phyloP scores from a whole-genome alignment of 2,113 vertebrate species.

The Euleptes europaea region DNA sequence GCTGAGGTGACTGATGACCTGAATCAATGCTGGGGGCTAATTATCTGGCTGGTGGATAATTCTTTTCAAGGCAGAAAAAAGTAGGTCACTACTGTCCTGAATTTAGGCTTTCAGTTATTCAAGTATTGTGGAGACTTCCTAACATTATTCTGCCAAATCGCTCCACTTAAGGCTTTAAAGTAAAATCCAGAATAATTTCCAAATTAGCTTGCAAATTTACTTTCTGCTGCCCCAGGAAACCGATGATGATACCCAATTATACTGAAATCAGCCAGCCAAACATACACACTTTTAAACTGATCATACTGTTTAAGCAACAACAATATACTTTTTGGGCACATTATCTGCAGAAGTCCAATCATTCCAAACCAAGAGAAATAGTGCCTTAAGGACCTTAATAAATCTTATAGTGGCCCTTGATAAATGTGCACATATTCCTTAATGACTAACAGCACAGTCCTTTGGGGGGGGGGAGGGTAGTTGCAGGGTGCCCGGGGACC shows the following conservation, averaged over 20 bases:
- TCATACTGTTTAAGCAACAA: not conserved
- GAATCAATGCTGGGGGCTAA: slow-evolving; percentile 40
- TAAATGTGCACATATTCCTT: not conserved
- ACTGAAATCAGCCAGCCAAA: not conserved
- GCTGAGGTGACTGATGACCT: slow-evolving; percentile 46
- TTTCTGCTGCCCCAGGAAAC: not conserved
- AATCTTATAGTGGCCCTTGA: not conserved
- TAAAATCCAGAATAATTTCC: not conserved
- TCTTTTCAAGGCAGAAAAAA: slow-evolving; percentile 50
- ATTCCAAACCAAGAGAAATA: not conserved
- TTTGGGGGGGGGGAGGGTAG: too few species aligned
- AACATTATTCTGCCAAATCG: not conserved
- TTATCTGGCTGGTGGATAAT: slow-evolving; percentile 38
- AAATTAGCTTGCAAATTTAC: not conserved
- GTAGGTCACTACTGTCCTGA: slow-evolving; percentile 42
- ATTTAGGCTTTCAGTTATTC: slow-evolving; percentile 1
- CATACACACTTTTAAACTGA: not conserved
- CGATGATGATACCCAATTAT: not conserved
- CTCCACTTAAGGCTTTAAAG: not conserved
- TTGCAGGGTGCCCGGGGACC: too few species aligned
- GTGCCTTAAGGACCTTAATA: not conserved
- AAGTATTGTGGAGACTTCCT: not conserved
- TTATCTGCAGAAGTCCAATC: not conserved
- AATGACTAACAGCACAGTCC: not conserved
- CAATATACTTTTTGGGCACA: not conserved